phyloP scores from a whole-genome alignment of 2,888 invertebrate species.

The Thereva nobilitata region DNA sequence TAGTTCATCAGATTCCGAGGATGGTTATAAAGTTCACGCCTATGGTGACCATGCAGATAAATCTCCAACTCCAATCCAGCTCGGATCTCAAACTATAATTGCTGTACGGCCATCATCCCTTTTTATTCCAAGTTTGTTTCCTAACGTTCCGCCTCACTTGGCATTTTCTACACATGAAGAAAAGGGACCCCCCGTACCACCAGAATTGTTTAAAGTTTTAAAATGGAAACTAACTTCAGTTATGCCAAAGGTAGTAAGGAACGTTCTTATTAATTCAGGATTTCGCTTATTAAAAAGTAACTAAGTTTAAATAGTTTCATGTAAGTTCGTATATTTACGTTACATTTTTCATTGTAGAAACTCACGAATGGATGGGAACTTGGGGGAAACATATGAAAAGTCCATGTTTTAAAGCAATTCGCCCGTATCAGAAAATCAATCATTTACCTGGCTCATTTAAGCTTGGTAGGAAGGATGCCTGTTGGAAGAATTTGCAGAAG shows the following conservation, averaged over 20 bases:
- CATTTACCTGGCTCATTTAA: constrained; percentile 99
- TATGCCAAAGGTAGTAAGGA: constrained; percentile 90
- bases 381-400: constrained; percentile 99
- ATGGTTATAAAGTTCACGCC: constrained; percentile 35
- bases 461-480: constrained; percentile 91
- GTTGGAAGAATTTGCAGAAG: constrained; percentile 83
- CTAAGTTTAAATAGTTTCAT: constrained; percentile 39
- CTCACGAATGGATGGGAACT: constrained; percentile 90
- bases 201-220: constrained; percentile 74
- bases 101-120: constrained; percentile 49
- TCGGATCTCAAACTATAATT: not conserved
- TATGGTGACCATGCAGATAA: constrained; percentile 24
- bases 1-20: constrained; percentile 38
- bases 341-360: constrained; percentile 64
- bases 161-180: constrained; percentile 73
- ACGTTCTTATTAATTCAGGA: constrained; percentile 83
- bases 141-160: constrained; percentile 77
- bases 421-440: constrained; percentile 94
- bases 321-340: not conserved
- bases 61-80: constrained; percentile 1
- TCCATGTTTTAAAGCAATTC: constrained; percentile 78
- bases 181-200: constrained; percentile 66
- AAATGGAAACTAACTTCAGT: constrained; percentile 96
- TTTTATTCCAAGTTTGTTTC: constrained; percentile 67
- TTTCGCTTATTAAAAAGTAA: constrained; percentile 84